Percentiles rank a stretch among this genome's conserved stretches.
These are phyloP conservation scores for Eristalis intricaria DNA, from an alignment of 2,888 invertebrate species.

Conservation along the genomic window DNA sequence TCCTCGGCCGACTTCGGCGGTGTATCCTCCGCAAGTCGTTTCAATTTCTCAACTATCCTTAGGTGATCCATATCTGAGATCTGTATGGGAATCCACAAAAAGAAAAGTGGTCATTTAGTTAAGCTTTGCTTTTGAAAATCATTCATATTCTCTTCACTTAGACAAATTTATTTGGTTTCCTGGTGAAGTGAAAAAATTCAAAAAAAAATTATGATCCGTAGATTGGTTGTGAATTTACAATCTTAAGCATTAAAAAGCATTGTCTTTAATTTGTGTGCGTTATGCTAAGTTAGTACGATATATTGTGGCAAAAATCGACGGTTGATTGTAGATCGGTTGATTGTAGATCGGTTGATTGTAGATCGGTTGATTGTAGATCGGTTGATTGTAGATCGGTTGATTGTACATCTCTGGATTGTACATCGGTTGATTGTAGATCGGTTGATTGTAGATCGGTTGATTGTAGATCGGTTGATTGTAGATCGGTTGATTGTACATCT, in stretches of 20 bases:
- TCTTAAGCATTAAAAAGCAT: too few species aligned
- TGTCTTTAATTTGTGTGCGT: too few species aligned
- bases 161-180: background rate
- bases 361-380: conserved; percentile 21
- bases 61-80: background rate
- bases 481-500: conserved; percentile 6
- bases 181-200: too few species aligned
- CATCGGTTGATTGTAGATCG: conserved; percentile 10
- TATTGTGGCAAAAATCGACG: background rate
- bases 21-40: conserved; percentile 6
- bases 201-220: too few species aligned
- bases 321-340: background rate
- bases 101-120: background rate
- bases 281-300: too few species aligned
- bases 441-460: conserved; percentile 39
- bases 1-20: background rate
- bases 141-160: background rate
- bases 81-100: conserved; percentile 12
- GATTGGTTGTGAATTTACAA: too few species aligned
- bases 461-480: conserved; percentile 15
- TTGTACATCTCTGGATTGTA: conserved; percentile 5
- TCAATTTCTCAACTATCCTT: conserved; percentile 6
- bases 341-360: conserved; percentile 30
- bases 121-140: background rate
- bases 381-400: conserved; percentile 24